Percentiles rank a stretch among this genome's conserved stretches.
phyloP scores from a whole-genome alignment of 2,888 invertebrate genomes.

The Neoascia interrupta region DNA sequence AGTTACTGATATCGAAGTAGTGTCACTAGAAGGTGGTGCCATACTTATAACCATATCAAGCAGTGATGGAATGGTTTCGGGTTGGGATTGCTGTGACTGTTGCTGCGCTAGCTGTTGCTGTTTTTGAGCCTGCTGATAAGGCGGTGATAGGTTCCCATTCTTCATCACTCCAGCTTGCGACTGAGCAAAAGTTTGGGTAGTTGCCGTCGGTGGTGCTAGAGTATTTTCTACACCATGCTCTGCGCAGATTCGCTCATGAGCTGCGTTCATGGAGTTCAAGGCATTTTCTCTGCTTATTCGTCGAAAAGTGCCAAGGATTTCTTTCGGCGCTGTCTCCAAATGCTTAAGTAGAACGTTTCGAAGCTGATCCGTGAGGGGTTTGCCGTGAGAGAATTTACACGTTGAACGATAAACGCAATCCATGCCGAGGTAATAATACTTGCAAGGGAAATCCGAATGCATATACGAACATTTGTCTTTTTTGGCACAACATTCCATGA shows the following conservation, averaged over 20 bases:
- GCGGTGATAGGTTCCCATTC: slow-evolving; percentile 62
- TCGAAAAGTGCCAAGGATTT: slow-evolving; percentile 94
- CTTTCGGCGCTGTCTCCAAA: slow-evolving; percentile 94
- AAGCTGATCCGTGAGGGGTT: slow-evolving; percentile 90
- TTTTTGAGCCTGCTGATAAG: slow-evolving; percentile 59
- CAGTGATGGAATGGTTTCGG: slow-evolving; percentile 76
- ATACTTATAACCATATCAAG: slow-evolving; percentile 78
- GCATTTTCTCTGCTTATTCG: slow-evolving; percentile 90
- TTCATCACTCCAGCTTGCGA: slow-evolving; percentile 60
- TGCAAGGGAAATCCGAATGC: slow-evolving; percentile 98
- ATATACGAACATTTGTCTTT: slow-evolving; percentile 96
- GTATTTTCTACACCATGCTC: slow-evolving; percentile 78
- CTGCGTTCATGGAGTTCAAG: slow-evolving; percentile 80
- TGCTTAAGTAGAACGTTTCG: slow-evolving; percentile 85
- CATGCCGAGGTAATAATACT: slow-evolving; percentile 96
- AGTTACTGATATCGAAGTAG: neutral
- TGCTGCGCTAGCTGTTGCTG: slow-evolving; percentile 46
- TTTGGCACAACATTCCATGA: slow-evolving; percentile 96
- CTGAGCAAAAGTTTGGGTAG: slow-evolving; percentile 48
- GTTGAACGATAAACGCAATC: slow-evolving; percentile 90
- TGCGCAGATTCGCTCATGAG: slow-evolving; percentile 80
- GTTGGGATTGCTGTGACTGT: slow-evolving; percentile 45
- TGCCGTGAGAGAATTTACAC: slow-evolving; percentile 96
- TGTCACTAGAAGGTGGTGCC: slow-evolving; percentile 76
- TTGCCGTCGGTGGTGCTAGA: slow-evolving; percentile 68